phyloP scores from a whole-genome alignment of 2,113 vertebrate species.

The Alces alces region DNA sequence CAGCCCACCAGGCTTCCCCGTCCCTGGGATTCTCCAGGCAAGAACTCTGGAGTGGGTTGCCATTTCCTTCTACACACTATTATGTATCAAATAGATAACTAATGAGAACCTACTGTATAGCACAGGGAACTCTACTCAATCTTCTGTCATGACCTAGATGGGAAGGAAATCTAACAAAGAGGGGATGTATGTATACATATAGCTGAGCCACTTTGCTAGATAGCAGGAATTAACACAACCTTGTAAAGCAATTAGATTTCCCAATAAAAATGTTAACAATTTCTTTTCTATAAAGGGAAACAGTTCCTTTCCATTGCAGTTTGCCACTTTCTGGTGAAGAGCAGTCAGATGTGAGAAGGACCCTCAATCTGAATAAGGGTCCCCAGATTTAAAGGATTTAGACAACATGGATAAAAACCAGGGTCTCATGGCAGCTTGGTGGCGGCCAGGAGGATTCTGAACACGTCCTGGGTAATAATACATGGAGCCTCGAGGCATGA shows the following conservation, averaged over 20 bases:
- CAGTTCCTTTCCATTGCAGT: background rate
- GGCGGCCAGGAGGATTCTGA: background rate
- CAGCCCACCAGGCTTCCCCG: too few species aligned
- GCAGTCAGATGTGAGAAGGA: background rate
- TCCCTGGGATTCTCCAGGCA: too few species aligned
- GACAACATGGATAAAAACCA: too few species aligned
- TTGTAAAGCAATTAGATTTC: background rate
- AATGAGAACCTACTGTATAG: background rate
- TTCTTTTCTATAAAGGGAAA: background rate
- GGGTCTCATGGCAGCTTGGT: accelerated
- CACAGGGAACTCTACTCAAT: background rate
- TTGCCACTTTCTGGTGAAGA: background rate
- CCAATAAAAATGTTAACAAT: background rate
- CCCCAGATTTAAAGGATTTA: background rate
- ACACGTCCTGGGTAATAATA: accelerated
- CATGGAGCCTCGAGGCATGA: accelerated
- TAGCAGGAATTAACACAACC: background rate
- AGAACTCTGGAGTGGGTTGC: too few species aligned
- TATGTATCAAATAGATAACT: background rate
- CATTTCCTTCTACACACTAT: background rate
- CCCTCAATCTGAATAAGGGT: background rate
- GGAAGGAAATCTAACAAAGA: background rate
- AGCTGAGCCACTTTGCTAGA: background rate
- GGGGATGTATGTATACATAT: background rate
- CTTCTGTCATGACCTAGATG: background rate